A percentile compares a stretch with the other conserved stretches of the same genome.
Conservation (phyloP, 2,797 vertebrate genomes). For the Selene dorsalis region DNA sequence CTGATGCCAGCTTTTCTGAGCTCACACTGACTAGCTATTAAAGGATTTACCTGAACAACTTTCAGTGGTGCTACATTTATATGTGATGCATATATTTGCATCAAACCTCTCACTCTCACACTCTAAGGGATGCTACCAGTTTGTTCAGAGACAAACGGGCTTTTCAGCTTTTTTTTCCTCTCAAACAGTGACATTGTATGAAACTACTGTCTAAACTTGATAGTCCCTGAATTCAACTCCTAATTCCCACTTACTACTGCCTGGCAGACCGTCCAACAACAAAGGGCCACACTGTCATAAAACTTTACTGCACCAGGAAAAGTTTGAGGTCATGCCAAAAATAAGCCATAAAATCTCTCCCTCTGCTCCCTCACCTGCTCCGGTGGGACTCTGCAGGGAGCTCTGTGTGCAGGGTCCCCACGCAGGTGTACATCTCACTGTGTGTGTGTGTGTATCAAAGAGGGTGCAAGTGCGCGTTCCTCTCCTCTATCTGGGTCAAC, state of each 20-base stretch:
- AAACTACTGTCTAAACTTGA: not conserved
- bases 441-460: conserved; percentile 30
- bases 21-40: too few relatives aligned
- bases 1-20: too few relatives aligned
- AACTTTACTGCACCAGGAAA: conserved; percentile 51
- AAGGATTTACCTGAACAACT: too few relatives aligned
- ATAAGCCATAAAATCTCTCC: conserved; percentile 28
- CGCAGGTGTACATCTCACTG: conserved; percentile 53
- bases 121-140: too few relatives aligned
- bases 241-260: not conserved
- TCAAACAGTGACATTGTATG: not conserved
- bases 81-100: too few relatives aligned
- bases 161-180: not conserved
- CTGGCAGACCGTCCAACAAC: not conserved
- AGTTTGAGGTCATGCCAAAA: conserved; percentile 63
- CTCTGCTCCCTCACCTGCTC: conserved; percentile 59
- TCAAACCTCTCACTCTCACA: too few relatives aligned
- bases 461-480: conserved; percentile 14
- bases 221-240: not conserved
- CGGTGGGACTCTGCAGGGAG: conserved; percentile 35
- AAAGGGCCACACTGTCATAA: conserved; percentile 1
- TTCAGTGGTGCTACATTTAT: too few relatives aligned
- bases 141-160: not conserved
- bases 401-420: conserved; percentile 27
- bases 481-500: conserved; percentile 81